These are phyloP conservation scores for human (Homo sapiens) DNA, from an alignment of 2,113 vertebrate species.

Conservation along the genomic window DNA sequence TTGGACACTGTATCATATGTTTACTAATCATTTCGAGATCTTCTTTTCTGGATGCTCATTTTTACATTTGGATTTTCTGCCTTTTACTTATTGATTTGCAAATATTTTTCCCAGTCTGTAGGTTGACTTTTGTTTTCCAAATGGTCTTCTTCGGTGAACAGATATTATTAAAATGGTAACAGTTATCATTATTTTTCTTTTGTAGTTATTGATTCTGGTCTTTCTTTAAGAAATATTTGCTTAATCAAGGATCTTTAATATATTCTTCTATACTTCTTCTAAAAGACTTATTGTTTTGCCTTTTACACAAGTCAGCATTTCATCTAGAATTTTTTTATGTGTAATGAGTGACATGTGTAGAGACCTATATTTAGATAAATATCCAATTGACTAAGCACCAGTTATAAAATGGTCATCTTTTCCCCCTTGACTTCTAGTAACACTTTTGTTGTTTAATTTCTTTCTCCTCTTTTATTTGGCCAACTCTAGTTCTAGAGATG, in stretches of 20 bases:
- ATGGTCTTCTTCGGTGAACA: not conserved
- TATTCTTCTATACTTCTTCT: not conserved
- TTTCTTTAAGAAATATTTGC: not conserved
- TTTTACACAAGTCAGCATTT: not conserved
- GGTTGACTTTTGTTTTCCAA: not conserved
- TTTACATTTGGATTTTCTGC: not conserved
- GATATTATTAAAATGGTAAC: not conserved
- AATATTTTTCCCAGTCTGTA: not conserved
- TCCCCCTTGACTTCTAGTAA: not conserved
- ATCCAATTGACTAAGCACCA: not conserved
- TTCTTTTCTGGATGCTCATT: not conserved
- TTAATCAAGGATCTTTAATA: not conserved
- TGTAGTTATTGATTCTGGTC: not conserved
- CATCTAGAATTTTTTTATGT: not conserved
- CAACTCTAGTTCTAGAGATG: not conserved
- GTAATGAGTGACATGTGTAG: not conserved
- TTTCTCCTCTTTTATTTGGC: not conserved
- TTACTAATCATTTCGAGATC: not conserved
- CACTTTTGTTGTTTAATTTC: not conserved
- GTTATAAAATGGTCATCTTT: not conserved
- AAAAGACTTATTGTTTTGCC: not conserved
- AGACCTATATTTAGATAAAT: not conserved
- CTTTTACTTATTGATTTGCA: not conserved
- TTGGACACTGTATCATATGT: not conserved
- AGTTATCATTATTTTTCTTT: not conserved